phyloP scores from a whole-genome alignment of 2,113 vertebrate genomes.

The Microtus pennsylvanicus region DNA sequence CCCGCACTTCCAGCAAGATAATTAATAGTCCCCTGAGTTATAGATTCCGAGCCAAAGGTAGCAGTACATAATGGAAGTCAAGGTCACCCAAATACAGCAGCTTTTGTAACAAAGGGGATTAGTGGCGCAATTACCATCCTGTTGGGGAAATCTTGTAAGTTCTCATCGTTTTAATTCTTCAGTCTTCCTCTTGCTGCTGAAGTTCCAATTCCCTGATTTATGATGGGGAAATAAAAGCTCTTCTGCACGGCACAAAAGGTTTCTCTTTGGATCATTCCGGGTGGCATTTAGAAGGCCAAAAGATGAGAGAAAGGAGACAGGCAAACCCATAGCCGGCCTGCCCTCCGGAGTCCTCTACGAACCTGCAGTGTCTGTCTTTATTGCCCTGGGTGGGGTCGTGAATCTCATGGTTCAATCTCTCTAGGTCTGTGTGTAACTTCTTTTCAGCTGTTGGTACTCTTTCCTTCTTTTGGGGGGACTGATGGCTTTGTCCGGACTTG shows the following conservation, averaged over 20 bases:
- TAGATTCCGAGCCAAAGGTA: conserved; percentile 70
- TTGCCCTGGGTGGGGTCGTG: not conserved
- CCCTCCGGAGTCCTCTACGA: not conserved
- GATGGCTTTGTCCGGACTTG: no score
- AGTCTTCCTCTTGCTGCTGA: conserved; percentile 51
- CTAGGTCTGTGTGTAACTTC: not conserved
- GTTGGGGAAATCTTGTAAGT: conserved; percentile 77
- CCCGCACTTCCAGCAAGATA: conserved; percentile 40
- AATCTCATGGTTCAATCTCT: not conserved
- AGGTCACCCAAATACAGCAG: conserved; percentile 67
- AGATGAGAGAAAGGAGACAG: not conserved
- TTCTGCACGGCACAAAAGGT: not conserved
- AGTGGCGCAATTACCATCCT: conserved; percentile 56
- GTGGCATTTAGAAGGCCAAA: not conserved
- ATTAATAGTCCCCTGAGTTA: conserved; percentile 65
- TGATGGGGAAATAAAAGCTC: conserved; percentile 23
- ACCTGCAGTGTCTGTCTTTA: not conserved
- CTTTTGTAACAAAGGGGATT: conserved; percentile 61
- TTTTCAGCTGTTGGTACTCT: not conserved
- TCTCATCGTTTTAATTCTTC: conserved; percentile 76
- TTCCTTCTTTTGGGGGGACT: not conserved
- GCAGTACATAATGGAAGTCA: conserved; percentile 66
- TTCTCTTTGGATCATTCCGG: rapidly evolving
- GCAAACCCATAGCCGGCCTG: not conserved
- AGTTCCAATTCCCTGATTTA: conserved; percentile 54